A percentile compares a stretch with the other conserved stretches of the same genome.
phyloP scores from a whole-genome alignment of 2,888 invertebrate genomes.

The Myopa tessellatipennis region DNA sequence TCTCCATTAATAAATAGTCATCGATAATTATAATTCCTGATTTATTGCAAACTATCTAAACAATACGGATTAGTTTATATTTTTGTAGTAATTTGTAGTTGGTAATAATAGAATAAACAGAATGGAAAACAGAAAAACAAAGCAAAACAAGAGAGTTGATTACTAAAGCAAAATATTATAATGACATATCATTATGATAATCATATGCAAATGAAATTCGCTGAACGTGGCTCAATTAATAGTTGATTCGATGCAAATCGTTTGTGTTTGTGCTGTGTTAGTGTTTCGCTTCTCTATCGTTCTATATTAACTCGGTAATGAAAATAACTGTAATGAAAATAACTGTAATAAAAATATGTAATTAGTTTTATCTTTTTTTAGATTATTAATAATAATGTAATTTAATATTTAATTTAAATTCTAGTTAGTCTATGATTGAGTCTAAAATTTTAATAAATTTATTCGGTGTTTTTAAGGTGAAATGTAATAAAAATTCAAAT shows the following conservation, averaged over 20 bases:
- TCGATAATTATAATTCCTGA: slow-evolving; percentile 5
- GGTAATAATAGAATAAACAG: neutral
- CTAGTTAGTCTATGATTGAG: no score
- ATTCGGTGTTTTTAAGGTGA: no score
- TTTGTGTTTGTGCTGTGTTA: neutral
- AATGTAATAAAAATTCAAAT: no score
- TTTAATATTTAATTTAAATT: no score
- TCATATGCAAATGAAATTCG: slow-evolving; percentile 9
- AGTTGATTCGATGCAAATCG: neutral
- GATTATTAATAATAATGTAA: no score
- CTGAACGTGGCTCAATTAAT: slow-evolving; percentile 4
- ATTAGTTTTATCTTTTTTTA: neutral
- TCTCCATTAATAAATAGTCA: slow-evolving; percentile 22
- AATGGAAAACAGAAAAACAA: neutral
- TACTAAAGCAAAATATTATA: slow-evolving; percentile 38
- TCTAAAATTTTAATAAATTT: no score
- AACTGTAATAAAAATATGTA: neutral
- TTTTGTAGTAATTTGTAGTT: slow-evolving; percentile 23
- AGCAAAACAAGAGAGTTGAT: slow-evolving; percentile 4
- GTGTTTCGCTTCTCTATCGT: neutral
- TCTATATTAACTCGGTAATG: neutral
- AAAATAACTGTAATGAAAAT: neutral
- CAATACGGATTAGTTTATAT: slow-evolving; percentile 9
- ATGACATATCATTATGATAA: slow-evolving; percentile 32
- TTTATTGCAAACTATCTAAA: slow-evolving; percentile 10